Percentiles rank a stretch among this genome's conserved stretches.
Evolutionary conservation across 2,888 invertebrate genomes (phyloP).

Genomic region (Drosophila aldrichi): DNA sequence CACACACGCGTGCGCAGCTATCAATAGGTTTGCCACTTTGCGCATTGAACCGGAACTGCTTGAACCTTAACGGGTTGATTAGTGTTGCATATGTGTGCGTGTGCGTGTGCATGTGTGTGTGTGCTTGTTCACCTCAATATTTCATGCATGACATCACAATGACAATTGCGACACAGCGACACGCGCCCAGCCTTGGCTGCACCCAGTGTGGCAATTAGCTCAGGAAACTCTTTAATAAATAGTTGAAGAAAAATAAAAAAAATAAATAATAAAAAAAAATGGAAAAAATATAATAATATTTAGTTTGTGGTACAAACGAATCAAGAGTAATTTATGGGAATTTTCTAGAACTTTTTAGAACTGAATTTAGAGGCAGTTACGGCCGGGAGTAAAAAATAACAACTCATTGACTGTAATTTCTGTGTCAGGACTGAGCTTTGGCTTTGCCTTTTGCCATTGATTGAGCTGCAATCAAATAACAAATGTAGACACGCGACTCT

Average conservation of each 20-base stretch:
- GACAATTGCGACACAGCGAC: slow-evolving; percentile 44
- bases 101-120: not conserved
- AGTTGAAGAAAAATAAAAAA: not conserved
- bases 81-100: slow-evolving; percentile 33
- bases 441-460: slow-evolving; percentile 33
- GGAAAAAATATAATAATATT: not conserved
- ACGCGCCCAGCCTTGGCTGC: not conserved
- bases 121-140: slow-evolving; percentile 65
- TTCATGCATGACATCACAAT: slow-evolving; percentile 65
- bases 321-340: not conserved
- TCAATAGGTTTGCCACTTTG: slow-evolving; percentile 42
- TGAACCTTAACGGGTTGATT: slow-evolving; percentile 64
- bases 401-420: slow-evolving; percentile 21
- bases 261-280: too few species aligned
- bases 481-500: slow-evolving; percentile 26
- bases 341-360: too few species aligned
- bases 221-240: slow-evolving; percentile 6
- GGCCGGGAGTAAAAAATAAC: not conserved
- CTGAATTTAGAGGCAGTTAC: too few species aligned
- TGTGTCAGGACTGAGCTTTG: slow-evolving; percentile 3
- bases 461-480: slow-evolving; percentile 9
- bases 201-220: slow-evolving; percentile 5
- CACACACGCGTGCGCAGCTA: too few species aligned
- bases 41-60: slow-evolving; percentile 70
- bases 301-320: not conserved